phyloP scores from a whole-genome alignment of 2,797 vertebrate genomes.

The Chelon labrosus region DNA sequence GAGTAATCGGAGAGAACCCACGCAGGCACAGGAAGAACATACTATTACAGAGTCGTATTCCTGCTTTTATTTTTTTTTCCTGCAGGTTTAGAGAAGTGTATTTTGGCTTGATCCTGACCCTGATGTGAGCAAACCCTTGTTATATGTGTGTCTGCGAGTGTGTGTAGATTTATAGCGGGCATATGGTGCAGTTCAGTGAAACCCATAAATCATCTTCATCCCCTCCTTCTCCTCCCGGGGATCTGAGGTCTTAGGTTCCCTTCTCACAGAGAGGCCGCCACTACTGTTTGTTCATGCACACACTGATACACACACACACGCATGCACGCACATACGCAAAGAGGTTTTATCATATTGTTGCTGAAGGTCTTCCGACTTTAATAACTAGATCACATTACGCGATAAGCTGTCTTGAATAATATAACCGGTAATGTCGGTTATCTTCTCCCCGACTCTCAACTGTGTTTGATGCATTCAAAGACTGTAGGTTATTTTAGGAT shows the following conservation, averaged over 20 bases:
- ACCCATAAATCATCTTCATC: slow-evolving; percentile 83
- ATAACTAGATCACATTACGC: slow-evolving; percentile 36
- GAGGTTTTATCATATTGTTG: slow-evolving; percentile 16
- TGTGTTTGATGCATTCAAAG: slow-evolving; percentile 3
- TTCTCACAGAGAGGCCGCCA: slow-evolving; percentile 49
- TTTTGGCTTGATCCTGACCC: slow-evolving; percentile 67
- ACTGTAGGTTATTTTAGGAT: slow-evolving; percentile 1
- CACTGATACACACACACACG: slow-evolving; percentile 17
- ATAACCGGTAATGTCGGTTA: slow-evolving; percentile 17
- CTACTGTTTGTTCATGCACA: slow-evolving; percentile 45
- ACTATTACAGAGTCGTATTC: background rate
- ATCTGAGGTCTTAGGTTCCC: slow-evolving; percentile 72
- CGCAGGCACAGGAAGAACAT: no score
- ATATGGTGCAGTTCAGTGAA: slow-evolving; percentile 77
- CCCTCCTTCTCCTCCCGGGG: slow-evolving; percentile 65
- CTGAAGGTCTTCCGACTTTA: slow-evolving; percentile 41
- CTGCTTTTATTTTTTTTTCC: slow-evolving; percentile 24
- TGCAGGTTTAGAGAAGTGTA: slow-evolving; percentile 41
- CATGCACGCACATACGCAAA: slow-evolving; percentile 8
- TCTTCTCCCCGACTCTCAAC: background rate
- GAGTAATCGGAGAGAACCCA: no score
- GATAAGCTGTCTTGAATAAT: slow-evolving; percentile 24
- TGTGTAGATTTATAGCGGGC: slow-evolving; percentile 61
- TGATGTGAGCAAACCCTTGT: slow-evolving; percentile 48
- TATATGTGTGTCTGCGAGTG: slow-evolving; percentile 23